A percentile compares a stretch with the other conserved stretches of the same genome.
These are phyloP conservation scores for Prunella himalayana DNA, from an alignment of 2,113 vertebrate genomes.

Conservation along the genomic window DNA sequence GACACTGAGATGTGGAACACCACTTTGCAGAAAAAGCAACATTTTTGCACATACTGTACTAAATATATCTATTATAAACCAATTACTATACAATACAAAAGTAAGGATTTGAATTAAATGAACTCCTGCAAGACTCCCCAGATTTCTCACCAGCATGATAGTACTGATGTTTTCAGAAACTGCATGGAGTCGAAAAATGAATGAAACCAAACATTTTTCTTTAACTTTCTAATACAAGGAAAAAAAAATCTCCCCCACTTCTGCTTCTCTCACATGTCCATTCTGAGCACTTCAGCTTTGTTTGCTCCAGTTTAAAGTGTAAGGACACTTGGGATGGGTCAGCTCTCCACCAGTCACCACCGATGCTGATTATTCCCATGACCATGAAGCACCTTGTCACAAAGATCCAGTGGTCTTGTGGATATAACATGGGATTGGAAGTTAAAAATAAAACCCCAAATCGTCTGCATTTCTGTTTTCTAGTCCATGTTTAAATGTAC, in stretches of 20 bases:
- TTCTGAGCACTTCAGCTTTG: not conserved
- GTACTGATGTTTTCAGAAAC: not conserved
- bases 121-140: not conserved
- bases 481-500: not conserved
- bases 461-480: not conserved
- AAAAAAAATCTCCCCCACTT: not conserved
- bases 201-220: not conserved
- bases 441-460: not conserved
- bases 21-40: not conserved
- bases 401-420: not conserved
- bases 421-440: not conserved
- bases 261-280: not conserved
- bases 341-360: not conserved
- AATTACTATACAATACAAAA: not conserved
- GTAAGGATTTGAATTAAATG: not conserved
- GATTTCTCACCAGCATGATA: not conserved
- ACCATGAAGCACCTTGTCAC: not conserved
- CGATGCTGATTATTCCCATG: not conserved
- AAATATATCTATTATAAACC: not conserved
- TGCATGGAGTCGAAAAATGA: not conserved
- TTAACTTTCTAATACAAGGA: not conserved
- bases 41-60: not conserved
- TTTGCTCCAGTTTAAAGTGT: not conserved
- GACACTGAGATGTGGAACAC: not conserved
- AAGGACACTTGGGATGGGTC: rapidly evolving